Evolutionary conservation across 1,140 invertebrate genomes (phyloP).

Genomic region (Drosophila repletoides): DNA sequence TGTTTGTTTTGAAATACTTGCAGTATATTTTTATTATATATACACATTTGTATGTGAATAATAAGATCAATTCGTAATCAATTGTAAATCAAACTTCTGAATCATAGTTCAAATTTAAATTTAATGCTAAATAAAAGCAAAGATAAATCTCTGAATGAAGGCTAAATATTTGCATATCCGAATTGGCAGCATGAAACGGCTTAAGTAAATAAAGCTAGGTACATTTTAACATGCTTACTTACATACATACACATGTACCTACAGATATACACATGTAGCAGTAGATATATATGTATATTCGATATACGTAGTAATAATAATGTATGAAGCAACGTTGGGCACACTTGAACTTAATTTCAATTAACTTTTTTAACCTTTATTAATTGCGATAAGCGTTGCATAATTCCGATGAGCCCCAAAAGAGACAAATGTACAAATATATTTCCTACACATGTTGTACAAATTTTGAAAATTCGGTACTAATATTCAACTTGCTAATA

Average conservation of each 20-base stretch:
- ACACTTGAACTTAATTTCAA: slow-evolving; percentile 46
- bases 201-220: slow-evolving; percentile 10
- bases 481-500: slow-evolving; percentile 18
- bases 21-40: too few species aligned
- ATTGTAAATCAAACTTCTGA: too few species aligned
- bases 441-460: not conserved
- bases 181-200: slow-evolving; percentile 2
- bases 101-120: not conserved
- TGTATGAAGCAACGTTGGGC: too few species aligned
- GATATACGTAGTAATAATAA: not conserved
- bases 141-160: not conserved
- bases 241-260: not conserved
- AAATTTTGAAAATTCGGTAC: not conserved
- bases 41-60: too few species aligned
- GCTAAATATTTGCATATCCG: slow-evolving; percentile 38
- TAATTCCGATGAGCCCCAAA: slow-evolving; percentile 16
- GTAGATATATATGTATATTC: not conserved
- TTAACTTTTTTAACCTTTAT: slow-evolving; percentile 68
- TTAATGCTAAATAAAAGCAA: not conserved
- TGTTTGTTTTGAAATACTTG: not conserved
- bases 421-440: slow-evolving; percentile 9
- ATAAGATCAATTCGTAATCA: too few species aligned
- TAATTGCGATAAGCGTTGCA: slow-evolving; percentile 55
- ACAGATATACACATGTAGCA: not conserved
- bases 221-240: not conserved